Evolutionary conservation across 2,113 vertebrate genomes (phyloP).

Genomic region (Aegithalos caudatus): DNA sequence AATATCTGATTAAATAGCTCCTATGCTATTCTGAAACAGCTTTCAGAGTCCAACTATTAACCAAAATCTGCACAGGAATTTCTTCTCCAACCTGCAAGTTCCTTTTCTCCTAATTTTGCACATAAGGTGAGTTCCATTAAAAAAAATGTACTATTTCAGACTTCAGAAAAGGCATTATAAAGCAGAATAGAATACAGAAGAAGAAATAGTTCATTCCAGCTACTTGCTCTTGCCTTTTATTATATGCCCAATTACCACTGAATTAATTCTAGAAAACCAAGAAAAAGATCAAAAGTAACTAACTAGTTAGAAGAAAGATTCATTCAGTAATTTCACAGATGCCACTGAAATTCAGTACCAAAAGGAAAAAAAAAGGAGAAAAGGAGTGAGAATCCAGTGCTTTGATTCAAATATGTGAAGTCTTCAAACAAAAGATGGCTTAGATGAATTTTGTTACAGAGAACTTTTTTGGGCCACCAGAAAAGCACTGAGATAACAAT

Average conservation of each 20-base stretch:
- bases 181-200: neutral
- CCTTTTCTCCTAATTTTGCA: neutral
- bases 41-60: neutral
- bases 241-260: neutral
- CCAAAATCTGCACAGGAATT: neutral
- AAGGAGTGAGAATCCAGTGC: neutral
- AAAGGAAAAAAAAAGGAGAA: neutral
- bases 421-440: neutral
- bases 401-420: neutral
- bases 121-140: neutral
- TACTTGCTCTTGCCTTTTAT: neutral
- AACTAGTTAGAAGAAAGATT: neutral
- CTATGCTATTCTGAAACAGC: neutral
- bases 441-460: neutral
- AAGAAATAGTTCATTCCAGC: neutral
- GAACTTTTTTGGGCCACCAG: neutral
- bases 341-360: neutral
- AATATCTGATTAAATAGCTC: neutral
- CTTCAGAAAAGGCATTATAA: neutral
- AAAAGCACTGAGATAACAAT: neutral
- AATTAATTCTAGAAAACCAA: neutral
- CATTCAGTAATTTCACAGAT: neutral
- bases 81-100: neutral
- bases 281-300: neutral
- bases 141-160: neutral